Evolutionary conservation across 30 jellyfish, hydroid and myxozoan genomes (phyloP).

Genomic region (Turritopsis dohrnii): DNA sequence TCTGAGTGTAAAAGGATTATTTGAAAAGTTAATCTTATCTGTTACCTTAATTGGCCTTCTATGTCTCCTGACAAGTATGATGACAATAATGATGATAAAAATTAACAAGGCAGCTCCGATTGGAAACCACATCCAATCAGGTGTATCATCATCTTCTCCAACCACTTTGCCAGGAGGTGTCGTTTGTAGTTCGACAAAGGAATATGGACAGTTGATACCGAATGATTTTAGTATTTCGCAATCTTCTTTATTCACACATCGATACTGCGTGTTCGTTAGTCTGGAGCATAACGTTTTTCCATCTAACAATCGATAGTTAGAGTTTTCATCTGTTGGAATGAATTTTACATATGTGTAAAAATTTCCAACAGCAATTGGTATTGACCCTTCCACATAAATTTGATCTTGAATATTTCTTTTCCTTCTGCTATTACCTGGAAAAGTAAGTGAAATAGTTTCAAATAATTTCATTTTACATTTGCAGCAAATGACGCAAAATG

Average conservation of each 20-base stretch:
- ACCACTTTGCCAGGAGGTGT: constrained; percentile 16
- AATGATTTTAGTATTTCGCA: constrained; percentile 41
- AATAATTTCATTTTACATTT: not conserved
- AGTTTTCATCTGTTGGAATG: constrained; percentile 50
- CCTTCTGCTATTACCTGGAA: not conserved
- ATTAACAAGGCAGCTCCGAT: constrained; percentile 14
- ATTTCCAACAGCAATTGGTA: constrained; percentile 7
- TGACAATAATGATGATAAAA: constrained; percentile 17
- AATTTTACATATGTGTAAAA: constrained; percentile 40
- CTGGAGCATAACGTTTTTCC: constrained; percentile 44
- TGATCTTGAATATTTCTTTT: not conserved
- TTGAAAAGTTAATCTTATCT: constrained; percentile 6
- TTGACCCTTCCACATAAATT: constrained; percentile 50
- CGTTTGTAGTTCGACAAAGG: not conserved
- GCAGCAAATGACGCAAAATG: no score
- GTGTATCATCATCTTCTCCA: constrained; percentile 3
- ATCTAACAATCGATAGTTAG: constrained; percentile 18
- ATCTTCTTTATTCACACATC: constrained; percentile 64
- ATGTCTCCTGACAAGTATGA: constrained; percentile 28
- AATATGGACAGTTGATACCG: constrained; percentile 51
- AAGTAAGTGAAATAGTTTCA: not conserved
- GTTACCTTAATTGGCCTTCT: constrained; percentile 36
- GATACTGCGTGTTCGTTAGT: constrained; percentile 41
- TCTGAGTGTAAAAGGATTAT: no score
- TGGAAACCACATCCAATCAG: constrained; percentile 33